Base-by-base conservation (phyloP, 1,140 invertebrate genomes). In the Diorhabda sublineata region DNA sequence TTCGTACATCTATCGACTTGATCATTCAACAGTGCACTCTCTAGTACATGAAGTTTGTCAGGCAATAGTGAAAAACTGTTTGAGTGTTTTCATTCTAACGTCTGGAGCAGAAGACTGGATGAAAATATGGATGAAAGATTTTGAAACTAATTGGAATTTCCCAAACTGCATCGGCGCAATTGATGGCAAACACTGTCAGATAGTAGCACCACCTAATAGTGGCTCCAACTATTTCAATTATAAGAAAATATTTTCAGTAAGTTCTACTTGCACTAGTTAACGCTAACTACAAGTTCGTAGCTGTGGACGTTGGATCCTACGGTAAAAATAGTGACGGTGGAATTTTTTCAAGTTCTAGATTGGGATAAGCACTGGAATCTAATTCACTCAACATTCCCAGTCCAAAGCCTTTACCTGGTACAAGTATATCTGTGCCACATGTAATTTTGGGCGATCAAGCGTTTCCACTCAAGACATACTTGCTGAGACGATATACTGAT, bases 221-320 rank as follows among this genome's bases (percentile, higher is more conserved):
- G 11, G 11, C 11, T 11, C 0, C 11, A 11, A 11, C 11, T 11
- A 11, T 11, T 11, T 11, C 11, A 26, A 26, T 26, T 26, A 26
- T 26, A 26, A 26, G 26, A 26, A 26, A 26, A 26, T 2, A 26
- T 26, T 26, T 26, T 26, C 26, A 26, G 76, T 79, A 44, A 11
- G 80, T 85, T 43, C 63, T 85, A 7, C 67, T 84, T 62, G 83
- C 80, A 8, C 61, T 81, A 47, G 79, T 76, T 42, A 82, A 83
- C 76, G 76, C 82, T 8, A 73, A 77, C 52, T 81, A 80, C 67
- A 79, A 74, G 61, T 83, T 84, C 66, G 74, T 79, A 56, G 69
- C 72, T 61, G 71, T 11, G 0, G 11, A 11, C 11, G 11, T 11
- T 11, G 11, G 0, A 11, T 83, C 75, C 8, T 80, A 78, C 68